These are phyloP conservation scores for Erythrolamprus reginae DNA, from an alignment of 2,113 vertebrate species.

Conservation along the genomic window DNA sequence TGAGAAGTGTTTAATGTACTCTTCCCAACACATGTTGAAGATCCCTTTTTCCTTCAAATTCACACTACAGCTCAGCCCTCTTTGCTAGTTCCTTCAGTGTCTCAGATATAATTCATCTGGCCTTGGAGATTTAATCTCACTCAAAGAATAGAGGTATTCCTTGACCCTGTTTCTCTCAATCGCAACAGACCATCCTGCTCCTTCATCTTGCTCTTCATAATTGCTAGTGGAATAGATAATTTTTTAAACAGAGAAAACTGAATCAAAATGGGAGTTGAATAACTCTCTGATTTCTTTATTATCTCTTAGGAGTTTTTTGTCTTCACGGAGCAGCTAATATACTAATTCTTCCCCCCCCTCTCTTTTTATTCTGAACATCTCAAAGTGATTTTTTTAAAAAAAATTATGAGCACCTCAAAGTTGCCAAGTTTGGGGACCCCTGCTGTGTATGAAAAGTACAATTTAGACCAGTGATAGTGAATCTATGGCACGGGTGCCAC, in stretches of 20 bases:
- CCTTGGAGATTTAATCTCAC: background rate
- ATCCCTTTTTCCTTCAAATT: background rate
- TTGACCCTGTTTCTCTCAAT: background rate
- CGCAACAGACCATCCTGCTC: background rate
- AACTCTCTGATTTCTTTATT: background rate
- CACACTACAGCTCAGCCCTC: background rate
- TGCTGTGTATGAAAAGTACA: too few species aligned
- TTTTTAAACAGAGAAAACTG: background rate
- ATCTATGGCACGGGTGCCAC: too few species aligned
- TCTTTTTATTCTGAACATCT: background rate
- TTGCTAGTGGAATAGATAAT: background rate
- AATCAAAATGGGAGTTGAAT: background rate
- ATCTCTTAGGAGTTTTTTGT: background rate
- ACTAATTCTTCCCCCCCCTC: background rate
- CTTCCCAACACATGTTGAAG: background rate
- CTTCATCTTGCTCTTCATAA: background rate
- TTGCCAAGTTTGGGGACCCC: too few species aligned
- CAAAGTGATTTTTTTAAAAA: too few species aligned
- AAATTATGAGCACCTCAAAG: too few species aligned
- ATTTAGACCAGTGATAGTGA: too few species aligned
- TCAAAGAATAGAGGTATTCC: background rate
- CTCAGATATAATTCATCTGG: background rate
- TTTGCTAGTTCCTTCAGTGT: background rate
- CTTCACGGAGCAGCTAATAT: background rate
- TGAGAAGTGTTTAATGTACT: background rate